A percentile compares a stretch with the other conserved stretches of the same genome.
These are phyloP conservation scores for Otocyon megalotis DNA, from an alignment of 2,113 vertebrate species.

Conservation along the genomic window DNA sequence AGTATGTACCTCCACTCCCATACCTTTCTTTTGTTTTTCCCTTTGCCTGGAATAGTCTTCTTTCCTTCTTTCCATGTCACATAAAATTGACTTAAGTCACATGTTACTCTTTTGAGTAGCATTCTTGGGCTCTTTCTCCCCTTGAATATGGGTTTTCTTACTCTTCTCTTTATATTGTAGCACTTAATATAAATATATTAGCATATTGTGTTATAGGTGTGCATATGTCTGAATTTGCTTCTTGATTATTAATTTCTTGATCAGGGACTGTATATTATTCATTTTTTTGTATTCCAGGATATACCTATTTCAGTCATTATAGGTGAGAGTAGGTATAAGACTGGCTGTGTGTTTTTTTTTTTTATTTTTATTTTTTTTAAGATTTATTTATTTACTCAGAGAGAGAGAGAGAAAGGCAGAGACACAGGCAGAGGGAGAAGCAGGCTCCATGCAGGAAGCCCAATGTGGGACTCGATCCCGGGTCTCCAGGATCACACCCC, in stretches of 20 bases:
- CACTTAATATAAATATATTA: neutral
- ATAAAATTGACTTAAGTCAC: conserved; percentile 33
- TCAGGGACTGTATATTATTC: neutral
- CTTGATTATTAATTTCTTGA: conserved; percentile 38
- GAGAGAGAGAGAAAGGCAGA: no score
- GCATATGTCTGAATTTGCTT: conserved; percentile 18
- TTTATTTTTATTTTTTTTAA: no score
- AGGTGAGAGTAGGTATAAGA: conserved; percentile 8
- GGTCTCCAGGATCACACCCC: no score
- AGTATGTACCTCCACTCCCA: neutral
- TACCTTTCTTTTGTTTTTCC: neutral
- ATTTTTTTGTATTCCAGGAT: neutral
- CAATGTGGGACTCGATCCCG: no score
- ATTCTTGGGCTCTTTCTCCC: conserved; percentile 1
- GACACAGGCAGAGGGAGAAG: no score
- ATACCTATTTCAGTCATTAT: neutral
- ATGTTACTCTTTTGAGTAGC: neutral
- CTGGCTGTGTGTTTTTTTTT: no score
- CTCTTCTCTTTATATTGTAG: conserved; percentile 5
- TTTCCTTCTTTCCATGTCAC: neutral
- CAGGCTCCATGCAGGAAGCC: no score
- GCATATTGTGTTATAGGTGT: conserved; percentile 3
- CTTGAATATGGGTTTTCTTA: neutral
- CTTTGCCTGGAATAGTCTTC: neutral
- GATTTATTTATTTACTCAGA: no score